phyloP scores from a whole-genome alignment of 2,113 vertebrate species.

The Pelodiscus sinensis region DNA sequence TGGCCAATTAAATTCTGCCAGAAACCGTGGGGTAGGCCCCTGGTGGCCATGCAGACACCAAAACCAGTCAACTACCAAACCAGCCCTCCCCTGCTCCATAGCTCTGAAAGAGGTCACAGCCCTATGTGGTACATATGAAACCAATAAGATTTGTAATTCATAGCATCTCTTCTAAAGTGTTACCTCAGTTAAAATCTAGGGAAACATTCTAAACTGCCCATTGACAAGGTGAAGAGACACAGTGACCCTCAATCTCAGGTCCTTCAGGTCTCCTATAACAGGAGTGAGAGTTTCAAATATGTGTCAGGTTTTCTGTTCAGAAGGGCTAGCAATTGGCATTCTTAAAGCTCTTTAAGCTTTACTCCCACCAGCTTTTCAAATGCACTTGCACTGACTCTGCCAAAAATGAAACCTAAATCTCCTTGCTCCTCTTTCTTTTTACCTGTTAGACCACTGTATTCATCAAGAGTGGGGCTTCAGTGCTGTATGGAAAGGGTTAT shows the following conservation, averaged over 20 bases:
- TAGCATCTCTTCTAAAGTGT: neutral
- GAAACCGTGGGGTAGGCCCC: neutral
- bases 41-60: neutral
- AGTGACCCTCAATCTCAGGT: neutral
- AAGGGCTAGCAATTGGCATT: neutral
- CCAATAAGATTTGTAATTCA: neutral
- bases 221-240: neutral
- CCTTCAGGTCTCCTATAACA: neutral
- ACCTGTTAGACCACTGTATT: neutral
- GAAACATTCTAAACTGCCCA: neutral
- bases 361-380: neutral
- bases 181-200: neutral
- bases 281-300: neutral
- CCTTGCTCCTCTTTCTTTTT: constrained; percentile 39
- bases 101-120: neutral
- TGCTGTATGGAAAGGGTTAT: constrained; percentile 17
- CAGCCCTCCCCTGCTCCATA: neutral
- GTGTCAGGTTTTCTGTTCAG: neutral
- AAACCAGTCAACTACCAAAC: neutral
- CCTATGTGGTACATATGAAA: neutral
- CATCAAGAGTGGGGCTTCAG: neutral
- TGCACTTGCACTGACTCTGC: rapidly evolving
- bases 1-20: neutral
- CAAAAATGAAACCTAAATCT: constrained; percentile 62
- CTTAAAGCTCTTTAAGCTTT: neutral